Evolutionary conservation across 2,797 vertebrate species (phyloP).

Genomic region (Smutsia temminckii): DNA sequence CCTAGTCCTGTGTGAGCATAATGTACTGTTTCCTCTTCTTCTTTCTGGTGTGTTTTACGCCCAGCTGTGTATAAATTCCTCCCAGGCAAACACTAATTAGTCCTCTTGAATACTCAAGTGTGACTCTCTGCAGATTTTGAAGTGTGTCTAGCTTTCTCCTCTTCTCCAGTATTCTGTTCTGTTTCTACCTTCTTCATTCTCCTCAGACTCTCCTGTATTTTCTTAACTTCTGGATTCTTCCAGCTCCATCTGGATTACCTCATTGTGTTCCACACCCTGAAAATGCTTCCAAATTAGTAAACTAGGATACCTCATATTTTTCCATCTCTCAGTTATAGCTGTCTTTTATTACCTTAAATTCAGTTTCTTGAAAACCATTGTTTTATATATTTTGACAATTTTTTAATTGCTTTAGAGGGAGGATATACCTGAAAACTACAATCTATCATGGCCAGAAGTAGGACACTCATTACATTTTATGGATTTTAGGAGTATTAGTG

Average conservation of each 20-base stretch:
- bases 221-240: not conserved
- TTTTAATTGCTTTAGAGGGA: not conserved
- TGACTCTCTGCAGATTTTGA: too few relatives aligned
- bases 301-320: not conserved
- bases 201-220: not conserved
- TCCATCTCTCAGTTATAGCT: not conserved
- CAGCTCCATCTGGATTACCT: not conserved
- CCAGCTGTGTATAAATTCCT: not conserved
- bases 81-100: not conserved
- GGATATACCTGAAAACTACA: not conserved
- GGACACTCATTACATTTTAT: not conserved
- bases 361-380: not conserved
- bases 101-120: not conserved
- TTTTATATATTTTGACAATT: not conserved
- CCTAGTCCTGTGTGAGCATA: not conserved
- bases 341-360: not conserved
- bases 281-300: not conserved
- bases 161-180: not conserved
- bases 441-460: not conserved
- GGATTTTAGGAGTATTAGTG: not conserved
- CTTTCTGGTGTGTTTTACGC: not conserved
- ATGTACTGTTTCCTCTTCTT: not conserved
- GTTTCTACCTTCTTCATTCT: not conserved
- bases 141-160: not conserved
- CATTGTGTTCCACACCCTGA: not conserved